phyloP scores from a whole-genome alignment of 2,888 invertebrate species.

The Dugesia japonica region DNA sequence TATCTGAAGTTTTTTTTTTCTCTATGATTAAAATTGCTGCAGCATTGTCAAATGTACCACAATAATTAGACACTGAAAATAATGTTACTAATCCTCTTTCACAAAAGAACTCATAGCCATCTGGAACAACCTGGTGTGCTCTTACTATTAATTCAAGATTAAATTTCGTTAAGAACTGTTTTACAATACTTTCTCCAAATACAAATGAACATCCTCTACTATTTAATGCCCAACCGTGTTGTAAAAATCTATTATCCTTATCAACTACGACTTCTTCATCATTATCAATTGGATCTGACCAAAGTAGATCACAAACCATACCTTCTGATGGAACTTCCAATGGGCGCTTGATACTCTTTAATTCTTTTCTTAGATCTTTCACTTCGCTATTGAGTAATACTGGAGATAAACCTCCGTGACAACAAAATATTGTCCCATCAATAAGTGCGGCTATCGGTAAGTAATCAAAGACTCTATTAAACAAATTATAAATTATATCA shows the following conservation, averaged over 20 bases:
- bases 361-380: neutral
- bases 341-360: neutral
- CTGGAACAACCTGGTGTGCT: conserved; percentile 24
- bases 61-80: conserved; percentile 23
- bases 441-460: conserved; percentile 16
- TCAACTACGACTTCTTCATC: neutral
- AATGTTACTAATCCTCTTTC: conserved; percentile 20
- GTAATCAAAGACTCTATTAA: conserved; percentile 21
- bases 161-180: conserved; percentile 12
- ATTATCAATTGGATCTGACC: conserved; percentile 25
- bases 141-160: conserved; percentile 24
- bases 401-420: conserved; percentile 25
- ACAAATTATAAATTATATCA: neutral
- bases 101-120: conserved; percentile 17
- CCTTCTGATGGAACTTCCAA: conserved; percentile 20
- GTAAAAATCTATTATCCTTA: neutral
- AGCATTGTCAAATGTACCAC: conserved; percentile 21
- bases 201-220: conserved; percentile 22
- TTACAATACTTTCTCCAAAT: neutral
- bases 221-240: conserved; percentile 22
- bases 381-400: neutral
- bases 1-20: neutral
- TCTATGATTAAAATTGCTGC: conserved; percentile 1
- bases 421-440: conserved; percentile 23
- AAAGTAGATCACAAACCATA: conserved; percentile 20